Base-by-base conservation (phyloP, 2,888 invertebrate genomes). In the Heteromyza rotundicornis region DNA sequence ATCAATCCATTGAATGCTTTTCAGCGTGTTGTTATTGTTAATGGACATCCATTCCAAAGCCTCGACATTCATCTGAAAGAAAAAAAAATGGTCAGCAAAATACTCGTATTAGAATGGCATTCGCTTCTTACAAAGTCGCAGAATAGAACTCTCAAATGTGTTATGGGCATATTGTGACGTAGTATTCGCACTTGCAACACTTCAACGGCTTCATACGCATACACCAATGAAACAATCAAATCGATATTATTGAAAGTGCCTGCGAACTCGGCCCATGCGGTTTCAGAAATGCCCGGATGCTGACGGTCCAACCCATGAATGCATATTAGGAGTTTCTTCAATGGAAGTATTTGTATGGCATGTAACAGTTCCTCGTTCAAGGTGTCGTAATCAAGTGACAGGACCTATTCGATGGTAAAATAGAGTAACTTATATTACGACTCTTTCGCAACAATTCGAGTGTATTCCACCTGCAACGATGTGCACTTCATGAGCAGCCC, bases 121-220 rank as follows among this genome's bases (percentile, higher is more conserved):
- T n/a, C n/a, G n/a, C 17, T n/a, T 79, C 84, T 82, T 80, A 87
- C 87, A 77, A 85, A 84, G 80, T 89, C 89, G 80, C 91, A 91
- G 82, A 92, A 92, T 69, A 91, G 86, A 59, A 89, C 89, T 75
- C 90, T 88, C 56, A 92, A 85, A 79, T 90, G 90, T 20, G 89
- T 87, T 20, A 92, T 84, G 17, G 91, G 92, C 90, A 92, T 90
- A 60, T 87, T 85, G 50, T 86, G 86, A 68, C 87, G 86, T 56
- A 92, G 81, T 68, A 92, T 89, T 65, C 87, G 85, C 51, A 84
- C 80, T 63, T 90, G 86, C 67, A 91, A 81, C 63, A 86, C 84
- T 67, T 85, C 84, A 17, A 90, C 87, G 54, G 89, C 90, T 70
- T 88, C 87, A 68, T 88, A 88, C 27, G 91, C 90, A 79, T 91